Evolutionary conservation across 2,888 invertebrate species (phyloP), one percentile per base, ranked within the genome.

Genomic region (Drosophila neonasuta): DNA sequence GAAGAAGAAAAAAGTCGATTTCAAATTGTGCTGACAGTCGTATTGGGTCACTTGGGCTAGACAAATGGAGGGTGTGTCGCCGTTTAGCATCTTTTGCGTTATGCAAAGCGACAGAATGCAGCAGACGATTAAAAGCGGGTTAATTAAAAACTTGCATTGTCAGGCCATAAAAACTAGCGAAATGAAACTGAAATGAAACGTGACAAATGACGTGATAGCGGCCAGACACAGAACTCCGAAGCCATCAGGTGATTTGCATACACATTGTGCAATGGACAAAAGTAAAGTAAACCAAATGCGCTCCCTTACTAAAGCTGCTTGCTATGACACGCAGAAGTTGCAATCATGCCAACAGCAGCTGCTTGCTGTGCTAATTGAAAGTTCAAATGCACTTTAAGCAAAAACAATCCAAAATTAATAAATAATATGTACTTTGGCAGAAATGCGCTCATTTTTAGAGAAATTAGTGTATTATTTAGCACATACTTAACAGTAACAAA

Each of bases 151-250:
- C 77, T 46, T 68, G 68, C 64, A 66, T 60, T 66, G 59, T 62
- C 75, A 65, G 59, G 49, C 2, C 50, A 48, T 36, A n/a, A 56
- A 62, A 46, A 39, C 42, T 24, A 24, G 15, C 56, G 65, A 62
- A 65, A 44, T 56, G 62, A 56, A 62, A 56, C 62, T 15, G 48
- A 65, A 82, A 75, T 66, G 68, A 80, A 81, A 81, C 80, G 83
- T 83, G 80, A 80, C 82, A 81, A 58, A 61, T 79, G 77, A 73
- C 70, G 70, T 29, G 67, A 61, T 44, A 48, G 34, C 20, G 6
- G 13, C 32, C 41, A 44, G 39, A 42, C 48, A 15, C 54, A 44
- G 32, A 17, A 49, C 4, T 36, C 5, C 11, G 36, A n/a, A n/a
- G 34, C 66, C 71, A 68, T 70, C 71, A 68, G 68, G 54, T 63